Base-by-base conservation (phyloP, 1,140 invertebrate species). In the Euglossa dilemma region DNA sequence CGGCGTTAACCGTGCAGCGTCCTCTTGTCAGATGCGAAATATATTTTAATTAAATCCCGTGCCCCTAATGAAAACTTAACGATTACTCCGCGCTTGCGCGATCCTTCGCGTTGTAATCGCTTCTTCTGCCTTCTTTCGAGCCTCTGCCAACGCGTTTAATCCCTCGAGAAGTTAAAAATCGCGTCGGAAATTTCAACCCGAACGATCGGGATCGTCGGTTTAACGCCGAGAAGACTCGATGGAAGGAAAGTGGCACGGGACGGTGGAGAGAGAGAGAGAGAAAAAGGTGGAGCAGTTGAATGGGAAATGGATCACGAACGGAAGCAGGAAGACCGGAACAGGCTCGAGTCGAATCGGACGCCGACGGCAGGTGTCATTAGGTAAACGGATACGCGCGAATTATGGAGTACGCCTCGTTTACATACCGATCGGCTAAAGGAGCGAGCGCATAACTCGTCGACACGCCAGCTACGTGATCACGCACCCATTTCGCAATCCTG, bases 341-440 rank as follows among this genome's bases (percentile, higher is more conserved):
- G 43, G 23, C 11, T 43, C 11, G 52, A 9, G 23, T 63, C 56
- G 67, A 45, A 59, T 64, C 76, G 23, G 43, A 11, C 20, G 25
- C 6, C 47, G 69, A 45, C 23, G 78, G 16, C 50, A 54, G 70
- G 59, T 73, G 59, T 73, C 47, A 80, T 80, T 80, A 73, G 59
- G 59, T 73, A 52, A 80, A 80, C 78, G 78, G 57, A 72, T 80
- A 80, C 78, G 70, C 23, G 78, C 56, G n/a, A 80, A 80, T 80
- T 80, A 73, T 52, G 28, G 78, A 43, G 78, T 25, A n/a, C 25
- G 45, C n/a, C 78, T 73, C 67, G 78, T 80, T 80, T 80, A 72
- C 69, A 72, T 72, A 80, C 69, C 47, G 25, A 57, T 72, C 47
- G 25, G 18, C 18, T 25, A 57, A 72, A 72, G 69, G 36, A 70